Base-by-base conservation (phyloP, 2,113 vertebrate species). In the Madoqua kirkii region DNA sequence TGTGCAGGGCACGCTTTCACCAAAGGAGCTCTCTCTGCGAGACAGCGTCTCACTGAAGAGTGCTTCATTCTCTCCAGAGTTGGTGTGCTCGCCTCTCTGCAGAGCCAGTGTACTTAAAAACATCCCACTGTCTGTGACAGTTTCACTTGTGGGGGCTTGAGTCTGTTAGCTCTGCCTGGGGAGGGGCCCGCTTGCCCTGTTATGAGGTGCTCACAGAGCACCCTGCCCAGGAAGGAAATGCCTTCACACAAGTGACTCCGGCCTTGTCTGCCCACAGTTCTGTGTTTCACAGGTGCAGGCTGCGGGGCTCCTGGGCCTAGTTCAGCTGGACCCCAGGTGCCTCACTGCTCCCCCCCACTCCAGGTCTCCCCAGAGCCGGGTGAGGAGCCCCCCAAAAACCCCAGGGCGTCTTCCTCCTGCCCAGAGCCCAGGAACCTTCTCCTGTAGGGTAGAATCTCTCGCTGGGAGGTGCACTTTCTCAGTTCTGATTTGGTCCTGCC, bases 61-160 rank as follows among this genome's bases (percentile, higher is more conserved):
- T 1, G 33, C 40, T 33, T 50, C 19, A 10, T 87, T 40, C 86
- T 81, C 55, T 52, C 43, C 48, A 13, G 55, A 60, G 50, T 8
- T 52, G 43, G 52, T 54, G 52, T 50, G 45, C 21, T 23, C 10
- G 43, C n/a, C 78, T 60, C 57, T 55, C 45, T 16, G 5, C 59
- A 25, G 85, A 57, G 91, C 6, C 31, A 21, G 12, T 2, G 3
- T 6, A 0, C 67, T 87, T 82, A 67, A 59, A 81, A 8, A 52
- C 13, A 8, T 40, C 9, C 27, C 43, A 16, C 45, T 23, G 60
- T 6, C 45, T 4, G 0, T 9, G 64, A 54, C 21, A 1, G 9
- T 50, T 27, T 50, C 43, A 3, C 36, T 67, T 1, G 2, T n/a
- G 23, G 86, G 59, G 29, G 40, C 59, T 1, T 1, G 1, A 31